phyloP scores from a whole-genome alignment of 2,113 vertebrate genomes.

The Aptenodytes forsteri region DNA sequence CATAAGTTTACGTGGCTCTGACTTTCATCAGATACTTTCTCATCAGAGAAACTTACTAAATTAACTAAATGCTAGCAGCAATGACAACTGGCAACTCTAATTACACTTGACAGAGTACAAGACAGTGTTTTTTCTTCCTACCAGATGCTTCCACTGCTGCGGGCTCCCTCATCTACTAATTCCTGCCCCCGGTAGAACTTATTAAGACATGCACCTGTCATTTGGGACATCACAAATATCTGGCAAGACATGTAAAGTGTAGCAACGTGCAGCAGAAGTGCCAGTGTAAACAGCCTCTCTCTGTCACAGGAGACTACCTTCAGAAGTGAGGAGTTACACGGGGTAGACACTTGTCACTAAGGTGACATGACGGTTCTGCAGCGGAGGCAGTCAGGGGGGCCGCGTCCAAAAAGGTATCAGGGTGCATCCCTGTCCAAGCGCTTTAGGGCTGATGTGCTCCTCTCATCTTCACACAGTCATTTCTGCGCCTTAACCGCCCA shows the following conservation, averaged over 20 bases:
- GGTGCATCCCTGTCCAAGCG: not conserved
- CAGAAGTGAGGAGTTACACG: constrained; percentile 7
- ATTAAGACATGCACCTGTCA: constrained; percentile 71
- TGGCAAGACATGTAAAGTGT: constrained; percentile 37
- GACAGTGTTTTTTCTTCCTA: constrained; percentile 63
- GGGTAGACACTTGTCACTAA: not conserved
- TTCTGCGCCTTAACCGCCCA: not conserved
- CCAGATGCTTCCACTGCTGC: constrained; percentile 71
- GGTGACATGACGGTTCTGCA: not conserved
- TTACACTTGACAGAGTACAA: constrained; percentile 72
- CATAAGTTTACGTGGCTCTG: constrained; percentile 7
- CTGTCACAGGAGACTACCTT: constrained; percentile 57
- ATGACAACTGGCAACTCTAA: constrained; percentile 71
- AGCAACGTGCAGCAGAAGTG: constrained; percentile 24
- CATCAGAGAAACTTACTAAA: constrained; percentile 55
- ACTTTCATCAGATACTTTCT: constrained; percentile 50
- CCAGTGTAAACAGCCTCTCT: constrained; percentile 35
- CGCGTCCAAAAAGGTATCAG: not conserved
- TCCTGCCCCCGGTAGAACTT: constrained; percentile 66
- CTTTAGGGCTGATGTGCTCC: not conserved
- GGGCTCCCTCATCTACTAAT: constrained; percentile 61
- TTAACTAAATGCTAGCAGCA: constrained; percentile 63
- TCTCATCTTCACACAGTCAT: not conserved
- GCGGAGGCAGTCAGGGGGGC: not conserved
- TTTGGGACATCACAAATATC: constrained; percentile 49